These are phyloP conservation scores for Smutsia gigantea DNA, from an alignment of 2,797 vertebrate genomes.

Conservation along the genomic window DNA sequence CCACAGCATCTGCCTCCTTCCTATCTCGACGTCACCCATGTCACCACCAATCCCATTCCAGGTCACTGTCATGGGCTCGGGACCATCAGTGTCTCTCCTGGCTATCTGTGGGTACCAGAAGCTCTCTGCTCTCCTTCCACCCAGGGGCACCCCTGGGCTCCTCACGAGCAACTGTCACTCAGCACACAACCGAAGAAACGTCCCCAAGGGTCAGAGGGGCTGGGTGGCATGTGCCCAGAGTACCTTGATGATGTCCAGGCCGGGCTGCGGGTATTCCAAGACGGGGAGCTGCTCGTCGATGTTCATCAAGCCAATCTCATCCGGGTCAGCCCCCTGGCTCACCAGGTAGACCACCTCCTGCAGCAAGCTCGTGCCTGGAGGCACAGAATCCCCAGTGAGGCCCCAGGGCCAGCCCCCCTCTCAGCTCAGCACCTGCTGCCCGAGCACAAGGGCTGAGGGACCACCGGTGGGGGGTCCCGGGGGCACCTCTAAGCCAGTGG, in stretches of 20 bases:
- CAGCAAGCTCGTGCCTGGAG: constrained; percentile 95
- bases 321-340: constrained; percentile 97
- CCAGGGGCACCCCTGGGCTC: background rate
- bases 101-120: background rate
- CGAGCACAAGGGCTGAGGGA: background rate
- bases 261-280: constrained; percentile 97
- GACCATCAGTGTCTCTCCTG: rapidly evolving
- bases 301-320: constrained; percentile 99
- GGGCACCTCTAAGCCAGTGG: rapidly evolving
- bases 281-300: constrained; percentile 99
- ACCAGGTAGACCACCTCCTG: constrained; percentile 99
- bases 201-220: rapidly evolving
- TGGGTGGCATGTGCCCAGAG: rapidly evolving
- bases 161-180: background rate
- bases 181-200: background rate
- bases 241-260: constrained; percentile 99
- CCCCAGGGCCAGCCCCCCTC: rapidly evolving
- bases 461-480: background rate
- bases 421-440: rapidly evolving
- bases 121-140: background rate
- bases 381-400: background rate
- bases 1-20: background rate
- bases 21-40: rapidly evolving
- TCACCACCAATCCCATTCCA: background rate
- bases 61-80: background rate